phyloP scores from a whole-genome alignment of 2,888 invertebrate species.

The Chrysodeixis includens region DNA sequence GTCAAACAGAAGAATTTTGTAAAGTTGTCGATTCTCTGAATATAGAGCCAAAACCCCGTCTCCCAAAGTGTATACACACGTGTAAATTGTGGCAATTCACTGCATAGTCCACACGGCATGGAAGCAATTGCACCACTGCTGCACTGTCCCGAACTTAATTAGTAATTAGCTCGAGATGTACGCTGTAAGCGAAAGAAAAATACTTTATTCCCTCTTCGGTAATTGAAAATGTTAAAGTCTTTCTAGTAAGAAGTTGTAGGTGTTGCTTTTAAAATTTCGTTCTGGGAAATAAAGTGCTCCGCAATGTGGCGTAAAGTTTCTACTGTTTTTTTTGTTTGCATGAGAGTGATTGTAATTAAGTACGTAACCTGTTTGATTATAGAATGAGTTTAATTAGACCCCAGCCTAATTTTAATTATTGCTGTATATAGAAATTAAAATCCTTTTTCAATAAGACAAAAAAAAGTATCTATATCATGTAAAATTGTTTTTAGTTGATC shows the following conservation, averaged over 20 bases:
- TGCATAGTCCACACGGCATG: not conserved
- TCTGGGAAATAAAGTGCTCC: not conserved
- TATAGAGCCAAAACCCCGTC: not conserved
- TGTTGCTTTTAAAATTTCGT: not conserved
- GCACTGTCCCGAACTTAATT: not conserved
- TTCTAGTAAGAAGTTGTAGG: too few species aligned
- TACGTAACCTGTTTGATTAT: too few species aligned
- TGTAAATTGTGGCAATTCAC: not conserved
- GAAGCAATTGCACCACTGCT: not conserved
- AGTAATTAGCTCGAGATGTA: slow-evolving; percentile 1
- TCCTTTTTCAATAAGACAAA: too few species aligned
- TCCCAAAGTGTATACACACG: not conserved
- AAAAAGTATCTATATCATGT: too few species aligned
- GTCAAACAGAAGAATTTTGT: too few species aligned
- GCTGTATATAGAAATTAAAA: too few species aligned
- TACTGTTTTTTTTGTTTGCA: not conserved
- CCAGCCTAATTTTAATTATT: too few species aligned
- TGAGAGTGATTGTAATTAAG: too few species aligned
- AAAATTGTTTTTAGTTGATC: too few species aligned
- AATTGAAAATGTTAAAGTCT: slow-evolving; percentile 1
- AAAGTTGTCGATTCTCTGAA: too few species aligned
- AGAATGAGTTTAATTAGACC: too few species aligned
- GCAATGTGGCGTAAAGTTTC: not conserved
- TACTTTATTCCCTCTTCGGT: not conserved
- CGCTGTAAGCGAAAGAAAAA: not conserved